Conservation (phyloP, 2,797 vertebrate genomes). For the Thripadectes ignobilis region DNA sequence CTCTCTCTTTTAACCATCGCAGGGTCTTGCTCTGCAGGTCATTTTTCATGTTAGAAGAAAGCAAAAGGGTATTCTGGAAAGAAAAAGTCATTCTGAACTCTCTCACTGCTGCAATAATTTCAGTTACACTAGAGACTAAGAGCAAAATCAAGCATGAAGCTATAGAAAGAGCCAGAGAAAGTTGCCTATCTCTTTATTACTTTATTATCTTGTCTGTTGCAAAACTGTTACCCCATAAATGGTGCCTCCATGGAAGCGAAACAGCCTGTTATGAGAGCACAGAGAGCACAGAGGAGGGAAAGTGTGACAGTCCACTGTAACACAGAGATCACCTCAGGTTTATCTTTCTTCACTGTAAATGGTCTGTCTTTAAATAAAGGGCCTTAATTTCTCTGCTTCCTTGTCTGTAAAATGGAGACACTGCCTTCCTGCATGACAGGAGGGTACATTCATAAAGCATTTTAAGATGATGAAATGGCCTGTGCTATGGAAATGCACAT, state of each 20-base stretch:
- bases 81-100: neutral
- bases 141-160: neutral
- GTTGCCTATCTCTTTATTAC: neutral
- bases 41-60: neutral
- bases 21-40: neutral
- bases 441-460: neutral
- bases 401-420: neutral
- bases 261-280: neutral
- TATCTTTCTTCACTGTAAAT: neutral
- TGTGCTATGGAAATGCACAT: conserved; percentile 7
- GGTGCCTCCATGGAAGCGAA: neutral
- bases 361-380: neutral
- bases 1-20: neutral
- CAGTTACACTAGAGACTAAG: neutral
- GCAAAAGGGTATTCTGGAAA: neutral
- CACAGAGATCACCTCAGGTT: neutral
- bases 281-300: neutral
- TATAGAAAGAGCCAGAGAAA: neutral
- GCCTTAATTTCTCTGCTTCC: neutral
- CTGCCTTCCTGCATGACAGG: neutral
- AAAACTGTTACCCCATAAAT: neutral
- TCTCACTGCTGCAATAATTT: neutral
- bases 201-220: neutral
- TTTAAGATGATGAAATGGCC: conserved; percentile 12
- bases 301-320: neutral